These are phyloP conservation scores for Hybognathus amarus DNA, from an alignment of 2,797 vertebrate genomes.

Conservation along the genomic window DNA sequence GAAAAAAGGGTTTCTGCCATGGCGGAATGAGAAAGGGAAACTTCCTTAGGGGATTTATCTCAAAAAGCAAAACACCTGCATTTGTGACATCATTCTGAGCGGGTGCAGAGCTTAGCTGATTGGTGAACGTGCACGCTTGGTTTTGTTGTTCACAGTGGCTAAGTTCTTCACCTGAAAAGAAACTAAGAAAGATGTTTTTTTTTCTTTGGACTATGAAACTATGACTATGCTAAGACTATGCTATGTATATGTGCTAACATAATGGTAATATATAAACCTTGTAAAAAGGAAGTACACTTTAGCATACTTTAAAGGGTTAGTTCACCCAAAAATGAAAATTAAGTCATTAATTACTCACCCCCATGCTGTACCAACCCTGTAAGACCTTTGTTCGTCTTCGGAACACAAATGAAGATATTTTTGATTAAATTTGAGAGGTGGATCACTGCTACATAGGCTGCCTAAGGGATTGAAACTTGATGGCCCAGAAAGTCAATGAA, in stretches of 20 bases:
- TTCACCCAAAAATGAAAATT: no score
- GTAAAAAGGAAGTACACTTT: not conserved
- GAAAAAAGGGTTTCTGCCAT: not conserved
- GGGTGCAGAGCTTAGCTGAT: conserved; percentile 99
- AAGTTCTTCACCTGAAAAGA: conserved; percentile 95
- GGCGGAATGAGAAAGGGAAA: not conserved
- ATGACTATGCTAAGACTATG: not conserved
- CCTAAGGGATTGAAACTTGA: no score
- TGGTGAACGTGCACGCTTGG: conserved; percentile 98
- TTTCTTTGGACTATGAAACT: not conserved
- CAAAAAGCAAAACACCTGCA: not conserved
- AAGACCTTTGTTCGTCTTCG: no score
- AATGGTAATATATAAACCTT: not conserved
- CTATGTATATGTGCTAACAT: not conserved
- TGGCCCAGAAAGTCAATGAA: no score
- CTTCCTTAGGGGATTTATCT: not conserved
- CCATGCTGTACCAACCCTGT: no score
- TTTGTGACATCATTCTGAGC: conserved; percentile 45
- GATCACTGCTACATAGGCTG: no score
- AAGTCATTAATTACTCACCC: no score
- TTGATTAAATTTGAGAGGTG: no score
- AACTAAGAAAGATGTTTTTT: conserved; percentile 25
- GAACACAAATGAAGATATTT: no score
- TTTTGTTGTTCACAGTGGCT: conserved; percentile 99
- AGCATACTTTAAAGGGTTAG: no score